These are phyloP conservation scores for Idaea biselata DNA, from an alignment of 2,888 invertebrate species.

Conservation along the genomic window DNA sequence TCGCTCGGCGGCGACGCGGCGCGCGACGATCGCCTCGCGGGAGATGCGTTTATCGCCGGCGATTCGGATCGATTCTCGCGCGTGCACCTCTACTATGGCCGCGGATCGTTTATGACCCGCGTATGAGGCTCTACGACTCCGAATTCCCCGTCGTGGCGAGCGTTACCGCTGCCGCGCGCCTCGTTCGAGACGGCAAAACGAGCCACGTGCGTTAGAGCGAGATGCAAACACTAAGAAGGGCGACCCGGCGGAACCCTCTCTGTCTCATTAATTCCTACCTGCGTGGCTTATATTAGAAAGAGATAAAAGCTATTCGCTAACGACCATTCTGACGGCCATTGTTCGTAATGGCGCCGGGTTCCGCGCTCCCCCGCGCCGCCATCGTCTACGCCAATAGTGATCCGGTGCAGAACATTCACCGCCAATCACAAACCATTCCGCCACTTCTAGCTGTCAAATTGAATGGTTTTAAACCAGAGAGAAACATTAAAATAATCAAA, in stretches of 20 bases:
- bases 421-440: constrained; percentile 80
- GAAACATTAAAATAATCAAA: constrained; percentile 44
- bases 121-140: constrained; percentile 92
- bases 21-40: constrained; percentile 80
- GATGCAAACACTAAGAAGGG: constrained; percentile 52
- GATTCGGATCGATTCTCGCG: constrained; percentile 81
- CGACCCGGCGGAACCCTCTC: constrained; percentile 71
- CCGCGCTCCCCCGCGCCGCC: constrained; percentile 65
- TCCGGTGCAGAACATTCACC: constrained; percentile 80
- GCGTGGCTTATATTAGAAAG: constrained; percentile 79
- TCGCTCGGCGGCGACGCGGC: constrained; percentile 84
- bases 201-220: constrained; percentile 66
- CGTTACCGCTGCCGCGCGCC: constrained; percentile 78
- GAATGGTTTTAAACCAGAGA: constrained; percentile 67
- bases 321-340: constrained; percentile 77
- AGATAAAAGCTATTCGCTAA: constrained; percentile 81
- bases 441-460: constrained; percentile 79
- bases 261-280: constrained; percentile 80
- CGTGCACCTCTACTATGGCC: constrained; percentile 83
- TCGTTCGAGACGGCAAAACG: constrained; percentile 77
- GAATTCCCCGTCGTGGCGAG: constrained; percentile 86
- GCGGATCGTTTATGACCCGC: constrained; percentile 93
- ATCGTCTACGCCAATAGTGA: constrained; percentile 78
- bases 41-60: constrained; percentile 80
- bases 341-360: constrained; percentile 76